Percentiles rank a stretch among this genome's conserved stretches.
Evolutionary conservation across 2,113 vertebrate species (phyloP).

Genomic region (Elgaria multicarinata): DNA sequence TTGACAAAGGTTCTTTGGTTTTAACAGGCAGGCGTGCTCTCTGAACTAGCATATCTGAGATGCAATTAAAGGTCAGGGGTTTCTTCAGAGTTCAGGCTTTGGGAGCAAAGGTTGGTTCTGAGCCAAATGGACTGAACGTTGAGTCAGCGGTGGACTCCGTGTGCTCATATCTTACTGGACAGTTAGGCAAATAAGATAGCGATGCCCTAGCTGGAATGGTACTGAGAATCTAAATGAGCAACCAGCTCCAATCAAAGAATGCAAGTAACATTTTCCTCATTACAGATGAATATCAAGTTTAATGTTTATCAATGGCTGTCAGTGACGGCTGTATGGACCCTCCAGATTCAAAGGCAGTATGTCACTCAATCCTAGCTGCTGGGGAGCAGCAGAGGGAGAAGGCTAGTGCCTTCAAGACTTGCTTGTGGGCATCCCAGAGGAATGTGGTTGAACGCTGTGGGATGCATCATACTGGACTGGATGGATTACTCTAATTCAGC

Average conservation of each 20-base stretch:
- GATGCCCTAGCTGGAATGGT: not conserved
- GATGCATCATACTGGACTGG: not conserved
- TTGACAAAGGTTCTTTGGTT: not conserved
- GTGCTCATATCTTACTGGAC: slow-evolving; percentile 36
- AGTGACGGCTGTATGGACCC: too few species aligned
- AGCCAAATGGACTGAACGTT: slow-evolving; percentile 29
- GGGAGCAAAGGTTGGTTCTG: slow-evolving; percentile 26
- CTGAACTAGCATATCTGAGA: not conserved
- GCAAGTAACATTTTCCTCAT: slow-evolving; percentile 20
- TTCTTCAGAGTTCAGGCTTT: slow-evolving; percentile 21
- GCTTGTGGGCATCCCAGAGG: not conserved
- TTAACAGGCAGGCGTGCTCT: not conserved
- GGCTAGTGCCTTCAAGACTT: not conserved
- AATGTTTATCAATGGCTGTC: not conserved
- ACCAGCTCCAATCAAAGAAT: slow-evolving; percentile 19
- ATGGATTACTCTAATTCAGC: not conserved
- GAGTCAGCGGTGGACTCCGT: slow-evolving; percentile 20
- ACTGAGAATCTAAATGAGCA: slow-evolving; percentile 22
- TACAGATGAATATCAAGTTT: not conserved
- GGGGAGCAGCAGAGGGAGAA: not conserved
- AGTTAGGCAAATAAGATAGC: slow-evolving; percentile 40
- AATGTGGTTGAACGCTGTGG: not conserved
- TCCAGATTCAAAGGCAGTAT: not conserved
- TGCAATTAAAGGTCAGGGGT: slow-evolving; percentile 32
- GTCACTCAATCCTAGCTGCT: not conserved